Base-by-base conservation (phyloP, 2,113 vertebrate species). In the Ceyx margarethae region DNA sequence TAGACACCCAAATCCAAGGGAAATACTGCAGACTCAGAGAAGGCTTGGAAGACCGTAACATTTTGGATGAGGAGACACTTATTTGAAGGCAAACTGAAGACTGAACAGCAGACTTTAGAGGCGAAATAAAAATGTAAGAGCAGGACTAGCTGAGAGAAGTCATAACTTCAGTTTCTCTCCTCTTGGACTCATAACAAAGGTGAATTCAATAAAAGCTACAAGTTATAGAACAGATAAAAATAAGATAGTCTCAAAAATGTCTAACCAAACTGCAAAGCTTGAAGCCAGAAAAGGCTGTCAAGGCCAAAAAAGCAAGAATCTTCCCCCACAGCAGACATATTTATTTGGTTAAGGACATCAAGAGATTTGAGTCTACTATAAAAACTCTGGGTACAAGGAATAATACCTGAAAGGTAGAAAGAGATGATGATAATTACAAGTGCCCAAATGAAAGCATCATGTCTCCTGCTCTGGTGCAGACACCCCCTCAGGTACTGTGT, bases 101-200 rank as follows among this genome's bases (percentile, higher is more conserved):
- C 62, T 76, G 21, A 74, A 87, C 83, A 71, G 72, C 51, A 91
- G 72, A 85, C 89, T 87, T 90, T 5, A 83, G 79, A 87, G 75
- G 93, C 11, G 0, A 93, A 95, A 95, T 90, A 94, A 93, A 94
- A 95, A 91, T 72, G 61, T 85, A 83, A 94, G 89, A 93, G 80
- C n/a, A 9, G 81, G 81, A 87, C 89, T 87, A 92, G 81, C n/a
- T 87, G 60, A 87, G 71, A 85, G 29, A 91, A 92, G 77, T 91
- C 72, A 26, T 91, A 92, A 91, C 89, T 92, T 80, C 48, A 43
- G 73, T 67, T 93, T 82, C 85, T 74, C 56, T 91, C 75, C 64
- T 86, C 78, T 57, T 76, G 43, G 91, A 83, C 75, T 61, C 72
- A 33, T 81, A 94, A 94, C 60, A 89, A 92, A 91, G 40, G n/a